These are phyloP conservation scores for Psilanteris sp. DNA, from an alignment of 1,140 invertebrate genomes.

Conservation along the genomic window DNA sequence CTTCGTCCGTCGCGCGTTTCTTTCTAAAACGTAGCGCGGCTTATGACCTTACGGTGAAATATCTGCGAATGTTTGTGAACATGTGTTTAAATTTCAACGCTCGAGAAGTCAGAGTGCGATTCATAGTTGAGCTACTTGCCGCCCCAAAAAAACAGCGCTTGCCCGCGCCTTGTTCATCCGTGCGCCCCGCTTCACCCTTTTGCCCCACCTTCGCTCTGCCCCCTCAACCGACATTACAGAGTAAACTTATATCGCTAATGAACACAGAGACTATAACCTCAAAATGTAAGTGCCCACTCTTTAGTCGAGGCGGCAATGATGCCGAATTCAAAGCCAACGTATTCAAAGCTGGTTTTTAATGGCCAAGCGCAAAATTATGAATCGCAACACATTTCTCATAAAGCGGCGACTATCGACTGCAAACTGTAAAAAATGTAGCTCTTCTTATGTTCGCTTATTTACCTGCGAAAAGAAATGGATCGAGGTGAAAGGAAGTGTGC, in stretches of 20 bases:
- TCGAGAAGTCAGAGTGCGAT: slow-evolving; percentile 36
- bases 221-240: slow-evolving; percentile 63
- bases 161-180: not conserved
- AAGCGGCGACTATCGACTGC: slow-evolving; percentile 28
- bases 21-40: slow-evolving; percentile 1
- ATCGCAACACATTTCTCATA: slow-evolving; percentile 34
- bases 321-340: slow-evolving; percentile 48
- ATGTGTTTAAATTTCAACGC: slow-evolving; percentile 40
- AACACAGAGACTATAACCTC: slow-evolving; percentile 72
- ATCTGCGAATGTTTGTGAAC: slow-evolving; percentile 11
- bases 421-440: slow-evolving; percentile 12
- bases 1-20: too few relatives aligned
- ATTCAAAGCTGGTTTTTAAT: slow-evolving; percentile 49
- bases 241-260: slow-evolving; percentile 77
- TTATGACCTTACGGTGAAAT: slow-evolving; percentile 36
- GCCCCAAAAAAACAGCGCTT: slow-evolving; percentile 30
- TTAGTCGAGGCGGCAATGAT: slow-evolving; percentile 49
- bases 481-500: slow-evolving; percentile 1
- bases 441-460: slow-evolving; percentile 23
- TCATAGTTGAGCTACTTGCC: slow-evolving; percentile 43
- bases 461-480: slow-evolving; percentile 17
- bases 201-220: slow-evolving; percentile 6
- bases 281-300: slow-evolving; percentile 71
- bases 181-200: slow-evolving; percentile 20
- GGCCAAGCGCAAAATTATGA: slow-evolving; percentile 30